These are phyloP conservation scores for Prunella fulvescens DNA, from an alignment of 2,113 vertebrate genomes.

Conservation along the genomic window DNA sequence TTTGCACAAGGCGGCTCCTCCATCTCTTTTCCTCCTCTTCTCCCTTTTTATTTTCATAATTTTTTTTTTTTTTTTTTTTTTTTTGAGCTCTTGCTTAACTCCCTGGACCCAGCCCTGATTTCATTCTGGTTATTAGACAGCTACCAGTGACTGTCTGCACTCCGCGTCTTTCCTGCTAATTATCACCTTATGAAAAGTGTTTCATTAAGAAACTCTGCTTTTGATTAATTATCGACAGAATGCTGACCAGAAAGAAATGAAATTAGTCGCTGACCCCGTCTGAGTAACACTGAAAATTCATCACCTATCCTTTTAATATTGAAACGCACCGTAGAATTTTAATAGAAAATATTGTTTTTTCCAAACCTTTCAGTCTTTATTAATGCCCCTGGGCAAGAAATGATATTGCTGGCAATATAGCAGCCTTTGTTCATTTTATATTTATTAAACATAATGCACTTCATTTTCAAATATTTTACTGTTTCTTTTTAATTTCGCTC, in stretches of 20 bases:
- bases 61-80: neutral
- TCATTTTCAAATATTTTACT: conserved; percentile 87
- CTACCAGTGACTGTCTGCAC: conserved; percentile 77
- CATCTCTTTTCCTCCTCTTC: neutral
- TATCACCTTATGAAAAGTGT: conserved; percentile 98
- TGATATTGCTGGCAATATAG: conserved; percentile 81
- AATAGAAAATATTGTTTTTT: conserved; percentile 83
- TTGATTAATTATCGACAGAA: conserved; percentile 96
- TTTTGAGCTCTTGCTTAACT: neutral
- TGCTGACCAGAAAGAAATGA: conserved; percentile 90
- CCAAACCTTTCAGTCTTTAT: conserved; percentile 84
- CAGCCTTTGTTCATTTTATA: conserved; percentile 86
- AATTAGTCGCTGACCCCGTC: conserved; percentile 82
- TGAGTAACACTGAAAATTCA: conserved; percentile 82
- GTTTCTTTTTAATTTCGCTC: conserved; percentile 85
- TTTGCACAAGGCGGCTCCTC: neutral
- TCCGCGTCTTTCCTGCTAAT: conserved; percentile 87
- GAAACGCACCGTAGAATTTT: conserved; percentile 81
- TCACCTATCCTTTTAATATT: conserved; percentile 87
- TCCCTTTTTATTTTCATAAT: neutral
- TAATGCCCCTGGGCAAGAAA: conserved; percentile 80
- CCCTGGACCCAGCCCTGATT: conserved; percentile 69
- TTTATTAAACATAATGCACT: conserved; percentile 86
- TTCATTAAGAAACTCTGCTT: conserved; percentile 95
- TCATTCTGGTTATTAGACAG: conserved; percentile 81